Evolutionary conservation across 2,888 invertebrate species (phyloP).

Genomic region (Pocota personata): DNA sequence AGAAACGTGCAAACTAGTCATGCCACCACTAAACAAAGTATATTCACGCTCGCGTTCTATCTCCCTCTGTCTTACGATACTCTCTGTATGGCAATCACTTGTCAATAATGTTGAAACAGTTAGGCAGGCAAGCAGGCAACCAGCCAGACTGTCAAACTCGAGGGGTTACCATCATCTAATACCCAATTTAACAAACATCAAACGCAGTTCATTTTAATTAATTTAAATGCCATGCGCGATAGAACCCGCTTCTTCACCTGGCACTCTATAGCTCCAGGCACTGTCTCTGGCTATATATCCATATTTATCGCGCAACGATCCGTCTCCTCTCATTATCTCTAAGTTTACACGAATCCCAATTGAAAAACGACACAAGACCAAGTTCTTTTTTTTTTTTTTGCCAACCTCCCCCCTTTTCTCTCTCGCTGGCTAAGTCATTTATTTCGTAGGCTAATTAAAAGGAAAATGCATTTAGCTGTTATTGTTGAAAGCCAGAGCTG

Average conservation of each 20-base stretch:
- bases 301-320: slow-evolving; percentile 68
- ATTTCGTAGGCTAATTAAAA: slow-evolving; percentile 72
- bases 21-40: slow-evolving; percentile 55
- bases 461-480: slow-evolving; percentile 68
- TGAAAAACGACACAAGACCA: slow-evolving; percentile 60
- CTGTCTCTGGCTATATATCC: slow-evolving; percentile 37
- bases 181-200: slow-evolving; percentile 70
- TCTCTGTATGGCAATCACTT: slow-evolving; percentile 44
- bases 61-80: neutral
- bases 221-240: slow-evolving; percentile 68
- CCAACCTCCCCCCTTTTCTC: neutral
- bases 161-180: slow-evolving; percentile 53
- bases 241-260: slow-evolving; percentile 6
- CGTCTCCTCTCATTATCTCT: slow-evolving; percentile 72
- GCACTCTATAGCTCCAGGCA: neutral
- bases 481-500: slow-evolving; percentile 50
- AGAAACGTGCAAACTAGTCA: slow-evolving; percentile 71
- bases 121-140: slow-evolving; percentile 21
- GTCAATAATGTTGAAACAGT: slow-evolving; percentile 68
- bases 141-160: slow-evolving; percentile 36
- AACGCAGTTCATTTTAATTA: slow-evolving; percentile 73
- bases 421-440: slow-evolving; percentile 28
- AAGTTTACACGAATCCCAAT: slow-evolving; percentile 69
- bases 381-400: slow-evolving; percentile 2
- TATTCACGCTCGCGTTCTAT: slow-evolving; percentile 24